These are phyloP conservation scores for Sturnus vulgaris DNA, from an alignment of 2,113 vertebrate genomes.

Conservation along the genomic window DNA sequence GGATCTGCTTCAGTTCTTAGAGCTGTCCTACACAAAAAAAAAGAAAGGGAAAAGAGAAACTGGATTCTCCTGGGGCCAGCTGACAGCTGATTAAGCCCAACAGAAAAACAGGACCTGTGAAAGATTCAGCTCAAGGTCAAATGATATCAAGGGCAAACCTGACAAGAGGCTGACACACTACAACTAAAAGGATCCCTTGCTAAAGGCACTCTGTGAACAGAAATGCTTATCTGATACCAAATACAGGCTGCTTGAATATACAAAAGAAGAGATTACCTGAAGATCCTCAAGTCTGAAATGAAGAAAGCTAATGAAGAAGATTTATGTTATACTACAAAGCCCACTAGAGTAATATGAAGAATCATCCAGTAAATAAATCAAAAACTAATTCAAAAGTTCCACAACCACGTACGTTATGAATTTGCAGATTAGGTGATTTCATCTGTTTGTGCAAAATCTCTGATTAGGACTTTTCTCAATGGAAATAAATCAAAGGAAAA, in stretches of 20 bases:
- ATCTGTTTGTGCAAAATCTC: background rate
- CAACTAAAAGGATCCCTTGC: background rate
- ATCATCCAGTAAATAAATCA: background rate
- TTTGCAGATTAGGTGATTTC: background rate
- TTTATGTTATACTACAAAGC: background rate
- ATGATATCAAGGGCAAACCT: background rate
- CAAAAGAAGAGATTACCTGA: background rate
- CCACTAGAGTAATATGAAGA: background rate
- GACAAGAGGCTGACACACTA: background rate
- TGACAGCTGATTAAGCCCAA: constrained; percentile 3
- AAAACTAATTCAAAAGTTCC: background rate
- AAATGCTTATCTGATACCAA: background rate
- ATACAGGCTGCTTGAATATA: background rate
- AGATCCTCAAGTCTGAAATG: background rate
- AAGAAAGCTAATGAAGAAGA: background rate
- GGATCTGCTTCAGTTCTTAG: background rate
- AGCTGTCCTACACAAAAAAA: background rate
- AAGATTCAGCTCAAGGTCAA: constrained; percentile 16
- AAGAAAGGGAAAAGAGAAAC: background rate
- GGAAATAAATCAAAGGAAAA: background rate
- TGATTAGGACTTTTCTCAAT: background rate
- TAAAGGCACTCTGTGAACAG: background rate
- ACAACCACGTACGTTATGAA: background rate
- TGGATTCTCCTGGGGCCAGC: background rate
- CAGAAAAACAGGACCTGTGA: background rate